These are phyloP conservation scores for Atherinosoma microstoma DNA, from an alignment of 2,797 vertebrate genomes.

Conservation along the genomic window DNA sequence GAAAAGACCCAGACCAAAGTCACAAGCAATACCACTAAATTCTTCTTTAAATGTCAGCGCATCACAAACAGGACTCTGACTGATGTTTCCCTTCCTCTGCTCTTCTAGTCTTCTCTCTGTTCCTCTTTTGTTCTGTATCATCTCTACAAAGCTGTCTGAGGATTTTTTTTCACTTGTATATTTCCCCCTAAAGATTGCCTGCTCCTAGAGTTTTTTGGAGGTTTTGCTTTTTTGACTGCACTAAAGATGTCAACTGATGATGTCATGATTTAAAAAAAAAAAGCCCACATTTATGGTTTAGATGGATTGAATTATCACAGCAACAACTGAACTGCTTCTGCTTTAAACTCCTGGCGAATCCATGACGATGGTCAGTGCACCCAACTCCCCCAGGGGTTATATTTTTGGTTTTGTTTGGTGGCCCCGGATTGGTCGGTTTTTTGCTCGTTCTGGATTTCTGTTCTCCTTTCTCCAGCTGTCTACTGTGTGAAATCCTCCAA, in stretches of 20 bases:
- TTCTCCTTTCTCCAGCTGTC: slow-evolving; percentile 60
- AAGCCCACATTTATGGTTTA: slow-evolving; percentile 61
- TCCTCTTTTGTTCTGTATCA: slow-evolving; percentile 20
- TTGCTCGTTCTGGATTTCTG: slow-evolving; percentile 33
- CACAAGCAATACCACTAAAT: slow-evolving; percentile 69
- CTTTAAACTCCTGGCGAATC: slow-evolving; percentile 58
- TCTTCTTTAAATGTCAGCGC: slow-evolving; percentile 46
- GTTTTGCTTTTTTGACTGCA: slow-evolving; percentile 71
- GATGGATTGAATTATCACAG: slow-evolving; percentile 63
- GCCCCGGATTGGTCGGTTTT: slow-evolving; percentile 53
- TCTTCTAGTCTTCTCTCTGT: slow-evolving; percentile 8
- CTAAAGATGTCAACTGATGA: slow-evolving; percentile 86
- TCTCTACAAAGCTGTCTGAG: slow-evolving; percentile 57
- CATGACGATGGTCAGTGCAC: slow-evolving; percentile 56
- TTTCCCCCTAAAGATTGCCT: slow-evolving; percentile 63
- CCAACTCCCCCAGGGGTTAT: slow-evolving; percentile 29
- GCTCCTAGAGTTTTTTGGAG: slow-evolving; percentile 56
- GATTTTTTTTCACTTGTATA: slow-evolving; percentile 30
- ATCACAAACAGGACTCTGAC: slow-evolving; percentile 45
- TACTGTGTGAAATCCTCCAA: slow-evolving; percentile 71
- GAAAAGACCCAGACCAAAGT: slow-evolving; percentile 60
- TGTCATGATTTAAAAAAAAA: slow-evolving; percentile 74
- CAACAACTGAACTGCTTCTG: slow-evolving; percentile 72
- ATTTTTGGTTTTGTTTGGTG: slow-evolving; percentile 49
- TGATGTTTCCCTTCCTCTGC: slow-evolving; percentile 21